Percentiles rank a stretch among this genome's conserved stretches.
These are phyloP conservation scores for Patiria miniata DNA, from an alignment of 35 echinoderm and acorn worm genomes.

Conservation along the genomic window DNA sequence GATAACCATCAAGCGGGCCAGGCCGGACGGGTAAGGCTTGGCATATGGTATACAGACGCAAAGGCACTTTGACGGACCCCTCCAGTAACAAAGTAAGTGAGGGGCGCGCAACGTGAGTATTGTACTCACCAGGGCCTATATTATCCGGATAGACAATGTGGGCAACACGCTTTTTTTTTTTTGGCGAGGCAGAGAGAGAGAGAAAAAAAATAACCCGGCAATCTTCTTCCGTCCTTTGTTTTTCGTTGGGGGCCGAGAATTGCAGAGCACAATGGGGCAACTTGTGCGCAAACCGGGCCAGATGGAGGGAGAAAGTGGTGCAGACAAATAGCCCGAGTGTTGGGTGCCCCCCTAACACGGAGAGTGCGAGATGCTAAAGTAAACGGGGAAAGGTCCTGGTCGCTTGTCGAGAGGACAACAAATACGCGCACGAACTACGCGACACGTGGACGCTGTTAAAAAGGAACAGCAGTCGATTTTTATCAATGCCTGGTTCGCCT, in stretches of 20 bases:
- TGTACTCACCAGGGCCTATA: slow-evolving; percentile 48
- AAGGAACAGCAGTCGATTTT: slow-evolving; percentile 43
- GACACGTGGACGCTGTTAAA: slow-evolving; percentile 46
- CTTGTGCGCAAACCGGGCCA: slow-evolving; percentile 36
- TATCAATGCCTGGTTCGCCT: slow-evolving; percentile 53
- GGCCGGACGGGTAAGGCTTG: slow-evolving; percentile 42
- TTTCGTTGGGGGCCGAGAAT: slow-evolving; percentile 44
- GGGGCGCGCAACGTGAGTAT: slow-evolving; percentile 46
- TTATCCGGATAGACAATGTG: slow-evolving; percentile 57
- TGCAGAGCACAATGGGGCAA: slow-evolving; percentile 54
- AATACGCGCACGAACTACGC: slow-evolving; percentile 51
- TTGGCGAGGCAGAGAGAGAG: slow-evolving; percentile 40
- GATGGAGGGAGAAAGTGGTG: slow-evolving; percentile 57
- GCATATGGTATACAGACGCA: slow-evolving; percentile 55
- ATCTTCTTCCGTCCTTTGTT: slow-evolving; percentile 65
- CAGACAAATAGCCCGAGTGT: slow-evolving; percentile 40
- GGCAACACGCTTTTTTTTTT: slow-evolving; percentile 37
- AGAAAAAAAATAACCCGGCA: slow-evolving; percentile 48
- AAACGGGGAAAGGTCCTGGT: slow-evolving; percentile 40
- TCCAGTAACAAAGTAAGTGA: slow-evolving; percentile 65
- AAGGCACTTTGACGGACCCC: slow-evolving; percentile 41
- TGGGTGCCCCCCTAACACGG: slow-evolving; percentile 46
- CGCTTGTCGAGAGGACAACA: slow-evolving; percentile 55
- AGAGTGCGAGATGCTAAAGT: slow-evolving; percentile 50
- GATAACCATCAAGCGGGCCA: slow-evolving; percentile 50